Evolutionary conservation across 2,797 vertebrate genomes (phyloP).

Genomic region (Spinus pinus): DNA sequence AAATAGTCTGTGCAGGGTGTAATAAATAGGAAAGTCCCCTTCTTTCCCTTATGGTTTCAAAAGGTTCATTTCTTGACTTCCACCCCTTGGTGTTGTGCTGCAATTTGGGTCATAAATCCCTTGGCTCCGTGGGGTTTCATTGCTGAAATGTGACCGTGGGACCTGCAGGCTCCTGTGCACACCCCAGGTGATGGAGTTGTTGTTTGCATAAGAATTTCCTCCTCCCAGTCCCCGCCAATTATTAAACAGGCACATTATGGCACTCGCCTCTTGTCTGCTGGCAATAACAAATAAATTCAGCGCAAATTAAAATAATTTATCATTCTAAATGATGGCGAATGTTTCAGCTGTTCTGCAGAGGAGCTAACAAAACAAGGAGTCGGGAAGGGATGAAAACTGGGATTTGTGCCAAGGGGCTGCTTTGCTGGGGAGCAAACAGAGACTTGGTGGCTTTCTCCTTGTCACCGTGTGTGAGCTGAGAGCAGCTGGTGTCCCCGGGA

Average conservation of each 20-base stretch:
- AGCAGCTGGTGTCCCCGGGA: neutral
- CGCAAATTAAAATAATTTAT: slow-evolving; percentile 46
- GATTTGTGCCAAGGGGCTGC: neutral
- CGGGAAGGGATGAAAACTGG: neutral
- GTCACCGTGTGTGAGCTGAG: neutral
- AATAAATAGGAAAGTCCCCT: neutral
- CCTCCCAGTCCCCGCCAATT: slow-evolving; percentile 15
- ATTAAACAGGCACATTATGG: slow-evolving; percentile 4
- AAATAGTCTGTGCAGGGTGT: neutral
- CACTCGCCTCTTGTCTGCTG: neutral
- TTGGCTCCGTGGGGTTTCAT: neutral
- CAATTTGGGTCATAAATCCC: neutral
- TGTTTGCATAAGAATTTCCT: slow-evolving; percentile 2
- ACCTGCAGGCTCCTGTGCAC: neutral
- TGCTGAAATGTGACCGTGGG: neutral
- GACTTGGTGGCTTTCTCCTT: neutral
- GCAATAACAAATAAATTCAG: slow-evolving; percentile 41
- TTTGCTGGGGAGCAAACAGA: neutral
- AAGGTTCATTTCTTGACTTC: neutral
- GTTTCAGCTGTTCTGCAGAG: neutral
- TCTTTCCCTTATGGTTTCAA: neutral
- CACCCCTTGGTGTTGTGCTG: neutral
- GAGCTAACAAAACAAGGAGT: neutral
- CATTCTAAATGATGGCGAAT: neutral
- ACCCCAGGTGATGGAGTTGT: neutral